phyloP scores from a whole-genome alignment of 2,797 vertebrate genomes.

The Taenioides sp. region DNA sequence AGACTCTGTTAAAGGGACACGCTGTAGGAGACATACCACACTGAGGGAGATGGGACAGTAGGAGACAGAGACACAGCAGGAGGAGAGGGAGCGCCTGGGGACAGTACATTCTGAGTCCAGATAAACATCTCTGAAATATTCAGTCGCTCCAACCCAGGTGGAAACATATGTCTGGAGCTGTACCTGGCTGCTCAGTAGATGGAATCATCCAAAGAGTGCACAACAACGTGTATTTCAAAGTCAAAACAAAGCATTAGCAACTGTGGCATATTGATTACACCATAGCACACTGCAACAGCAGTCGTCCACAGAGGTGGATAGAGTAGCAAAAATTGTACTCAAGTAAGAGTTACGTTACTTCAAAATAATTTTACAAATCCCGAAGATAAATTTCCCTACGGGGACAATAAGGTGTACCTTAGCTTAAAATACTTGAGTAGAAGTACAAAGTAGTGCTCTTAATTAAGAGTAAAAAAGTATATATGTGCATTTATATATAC shows the following conservation, averaged over 20 bases:
- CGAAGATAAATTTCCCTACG: no score
- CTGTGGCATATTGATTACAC: background rate
- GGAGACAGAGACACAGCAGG: conserved; percentile 19
- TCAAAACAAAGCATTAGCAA: background rate
- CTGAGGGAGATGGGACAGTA: conserved; percentile 94
- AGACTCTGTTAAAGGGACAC: no score
- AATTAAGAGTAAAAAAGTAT: no score
- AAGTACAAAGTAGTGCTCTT: no score
- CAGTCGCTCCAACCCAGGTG: conserved; percentile 40
- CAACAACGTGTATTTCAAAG: background rate
- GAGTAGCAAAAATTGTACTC: no score
- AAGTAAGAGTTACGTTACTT: no score
- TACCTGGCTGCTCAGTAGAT: conserved; percentile 26
- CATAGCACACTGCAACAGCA: background rate
- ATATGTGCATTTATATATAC: no score
- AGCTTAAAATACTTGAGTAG: no score
- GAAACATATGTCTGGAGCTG: conserved; percentile 15
- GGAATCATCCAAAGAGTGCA: background rate
- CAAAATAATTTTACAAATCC: no score
- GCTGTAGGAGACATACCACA: conserved; percentile 72
- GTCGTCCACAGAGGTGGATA: no score
- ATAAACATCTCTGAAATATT: conserved; percentile 45
- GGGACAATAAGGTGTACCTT: no score
- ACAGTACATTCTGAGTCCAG: conserved; percentile 1
- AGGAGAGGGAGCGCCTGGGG: background rate